Base-by-base conservation (phyloP, 2,888 invertebrate species). In the Xestia c-nigrum region DNA sequence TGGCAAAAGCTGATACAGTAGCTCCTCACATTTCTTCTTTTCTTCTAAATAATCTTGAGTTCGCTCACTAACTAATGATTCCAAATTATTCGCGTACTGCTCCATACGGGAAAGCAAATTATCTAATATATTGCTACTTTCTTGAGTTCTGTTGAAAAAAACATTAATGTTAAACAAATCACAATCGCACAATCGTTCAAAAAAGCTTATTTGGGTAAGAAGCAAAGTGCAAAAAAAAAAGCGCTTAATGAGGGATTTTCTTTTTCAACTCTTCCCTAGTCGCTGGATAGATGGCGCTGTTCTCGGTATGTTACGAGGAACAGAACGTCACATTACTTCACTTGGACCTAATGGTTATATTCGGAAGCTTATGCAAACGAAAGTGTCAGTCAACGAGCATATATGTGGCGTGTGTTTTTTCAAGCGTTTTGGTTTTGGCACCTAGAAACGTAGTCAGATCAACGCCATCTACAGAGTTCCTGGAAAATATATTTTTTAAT, bases 51-150 rank as follows among this genome's bases (percentile, higher is more conserved):
- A 99, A 95, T 99, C 99, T 78, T 99, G 98, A 0, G 99, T 99
- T 86, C 99, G 97, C 94, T 99, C 99, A 91, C 99, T 99, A 43
- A 99, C 99, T 87, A 99, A 97, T 63, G 98, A 98, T 96, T 99
- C 99, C 94, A 99, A 97, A 95, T 99, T 99, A 96, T 99, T 99
- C 55, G 99, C 99, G 92, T 99, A 99, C 94, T 99, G 99, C 94
- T 99, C 99, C 99, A 99, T 99, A 86, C 99, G 98, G 75, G 99
- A 98, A 70, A 99, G 97, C 80, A 99, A 97, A 96, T 99, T 99
- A 96, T 99, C 99, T 90, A 99, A 97, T 86, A 99, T 98, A 94
- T 99, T 99, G 86, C 99, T 98, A 92, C 98, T 98, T 95, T 99
- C 99, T 94, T 98, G 98, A 91, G 98, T 98, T 94, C 99, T 99